Percentiles rank a stretch among this genome's conserved stretches.
These are phyloP conservation scores for Erinaceus europaeus DNA, from an alignment of 2,113 vertebrate genomes.

Conservation along the genomic window DNA sequence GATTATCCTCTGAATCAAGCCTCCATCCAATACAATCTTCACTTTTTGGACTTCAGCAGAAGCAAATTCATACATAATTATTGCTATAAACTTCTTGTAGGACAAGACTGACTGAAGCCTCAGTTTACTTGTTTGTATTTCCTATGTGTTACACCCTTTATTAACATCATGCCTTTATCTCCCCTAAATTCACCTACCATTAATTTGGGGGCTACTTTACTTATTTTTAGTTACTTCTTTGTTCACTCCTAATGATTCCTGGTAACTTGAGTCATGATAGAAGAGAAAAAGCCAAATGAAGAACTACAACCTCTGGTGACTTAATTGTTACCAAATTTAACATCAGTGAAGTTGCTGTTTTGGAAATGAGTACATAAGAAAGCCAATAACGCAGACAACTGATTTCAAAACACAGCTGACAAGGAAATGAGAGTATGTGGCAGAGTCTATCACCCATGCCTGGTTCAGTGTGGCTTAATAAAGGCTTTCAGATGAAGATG, in stretches of 20 bases:
- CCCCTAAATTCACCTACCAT: neutral
- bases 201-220: neutral
- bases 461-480: neutral
- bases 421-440: neutral
- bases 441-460: neutral
- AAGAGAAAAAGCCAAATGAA: neutral
- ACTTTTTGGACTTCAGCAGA: neutral
- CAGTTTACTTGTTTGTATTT: neutral
- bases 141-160: neutral
- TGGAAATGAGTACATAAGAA: conserved; percentile 12
- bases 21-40: neutral
- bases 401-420: neutral
- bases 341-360: neutral
- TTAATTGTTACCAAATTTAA: neutral
- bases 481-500: neutral
- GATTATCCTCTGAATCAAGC: neutral
- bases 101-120: neutral
- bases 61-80: neutral
- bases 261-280: neutral
- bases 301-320: neutral
- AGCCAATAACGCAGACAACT: conserved; percentile 21
- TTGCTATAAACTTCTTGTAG: neutral
- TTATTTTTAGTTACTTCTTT: neutral
- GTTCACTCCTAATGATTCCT: neutral
- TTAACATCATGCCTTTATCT: neutral